A percentile compares a stretch with the other conserved stretches of the same genome.
These are phyloP conservation scores for Archips xylosteana DNA, from an alignment of 2,888 invertebrate genomes.

Conservation along the genomic window DNA sequence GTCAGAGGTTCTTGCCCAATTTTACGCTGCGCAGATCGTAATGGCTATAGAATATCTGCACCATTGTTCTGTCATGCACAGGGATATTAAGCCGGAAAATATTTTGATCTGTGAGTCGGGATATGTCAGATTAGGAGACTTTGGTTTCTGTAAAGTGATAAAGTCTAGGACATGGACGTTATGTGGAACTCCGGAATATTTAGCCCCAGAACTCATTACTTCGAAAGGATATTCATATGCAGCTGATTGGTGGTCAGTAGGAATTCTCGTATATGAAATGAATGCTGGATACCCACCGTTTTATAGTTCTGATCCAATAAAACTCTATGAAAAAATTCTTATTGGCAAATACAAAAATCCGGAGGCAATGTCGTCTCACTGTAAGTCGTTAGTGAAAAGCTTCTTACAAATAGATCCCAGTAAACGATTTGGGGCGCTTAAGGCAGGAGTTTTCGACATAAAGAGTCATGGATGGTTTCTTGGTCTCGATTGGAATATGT, in stretches of 20 bases:
- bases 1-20: slow-evolving; percentile 91
- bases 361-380: slow-evolving; percentile 89
- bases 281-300: slow-evolving; percentile 96
- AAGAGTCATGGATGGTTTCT: slow-evolving; percentile 96
- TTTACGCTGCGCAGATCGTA: slow-evolving; percentile 95
- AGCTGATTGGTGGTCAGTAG: slow-evolving; percentile 98
- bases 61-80: slow-evolving; percentile 92
- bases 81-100: slow-evolving; percentile 97
- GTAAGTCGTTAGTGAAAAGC: slow-evolving; percentile 92
- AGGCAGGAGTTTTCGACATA: slow-evolving; percentile 94
- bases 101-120: slow-evolving; percentile 90
- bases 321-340: slow-evolving; percentile 97
- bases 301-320: slow-evolving; percentile 93
- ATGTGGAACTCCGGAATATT: slow-evolving; percentile 98
- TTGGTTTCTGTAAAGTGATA: slow-evolving; percentile 95
- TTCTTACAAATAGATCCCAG: slow-evolving; percentile 87
- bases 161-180: slow-evolving; percentile 93
- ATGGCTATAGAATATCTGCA: slow-evolving; percentile 96
- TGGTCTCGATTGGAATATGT: slow-evolving; percentile 48
- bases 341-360: slow-evolving; percentile 93
- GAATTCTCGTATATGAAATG: slow-evolving; percentile 95
- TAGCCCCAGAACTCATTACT: slow-evolving; percentile 96
- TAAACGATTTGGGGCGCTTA: slow-evolving; percentile 93
- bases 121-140: slow-evolving; percentile 94
- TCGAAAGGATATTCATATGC: slow-evolving; percentile 95